phyloP scores from a whole-genome alignment of 2,888 invertebrate genomes.

The Pterostichus niger region DNA sequence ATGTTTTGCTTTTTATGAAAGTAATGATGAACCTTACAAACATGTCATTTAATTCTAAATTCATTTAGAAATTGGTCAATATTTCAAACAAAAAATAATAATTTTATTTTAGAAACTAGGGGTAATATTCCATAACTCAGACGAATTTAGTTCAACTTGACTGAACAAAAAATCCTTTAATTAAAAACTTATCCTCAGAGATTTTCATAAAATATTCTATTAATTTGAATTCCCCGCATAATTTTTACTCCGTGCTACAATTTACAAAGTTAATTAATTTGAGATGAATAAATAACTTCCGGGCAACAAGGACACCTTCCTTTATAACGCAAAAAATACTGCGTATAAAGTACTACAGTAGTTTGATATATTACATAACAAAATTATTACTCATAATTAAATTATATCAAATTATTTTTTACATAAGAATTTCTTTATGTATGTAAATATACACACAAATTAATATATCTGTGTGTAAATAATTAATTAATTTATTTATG shows the following conservation, averaged over 20 bases:
- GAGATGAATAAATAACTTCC: slow-evolving; percentile 59
- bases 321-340: neutral
- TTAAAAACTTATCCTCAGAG: slow-evolving; percentile 64
- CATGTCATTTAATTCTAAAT: neutral
- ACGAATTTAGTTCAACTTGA: neutral
- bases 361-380: neutral
- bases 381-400: neutral
- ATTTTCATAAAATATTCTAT: slow-evolving; percentile 66
- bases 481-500: too few relatives aligned
- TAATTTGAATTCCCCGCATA: slow-evolving; percentile 63
- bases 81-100: too few relatives aligned
- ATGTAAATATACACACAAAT: neutral
- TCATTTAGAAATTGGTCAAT: too few relatives aligned
- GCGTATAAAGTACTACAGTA: neutral
- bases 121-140: neutral
- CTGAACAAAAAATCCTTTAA: slow-evolving; percentile 58
- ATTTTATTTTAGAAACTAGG: too few relatives aligned
- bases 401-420: slow-evolving; percentile 16
- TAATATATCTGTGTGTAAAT: slow-evolving; percentile 8
- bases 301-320: slow-evolving; percentile 21
- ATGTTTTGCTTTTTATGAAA: slow-evolving; percentile 8
- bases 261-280: slow-evolving; percentile 63
- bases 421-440: slow-evolving; percentile 6
- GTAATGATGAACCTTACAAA: neutral
- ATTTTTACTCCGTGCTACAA: slow-evolving; percentile 56